Evolutionary conservation across 2,797 vertebrate species (phyloP).

Genomic region (Dendrocincla tyrannina): DNA sequence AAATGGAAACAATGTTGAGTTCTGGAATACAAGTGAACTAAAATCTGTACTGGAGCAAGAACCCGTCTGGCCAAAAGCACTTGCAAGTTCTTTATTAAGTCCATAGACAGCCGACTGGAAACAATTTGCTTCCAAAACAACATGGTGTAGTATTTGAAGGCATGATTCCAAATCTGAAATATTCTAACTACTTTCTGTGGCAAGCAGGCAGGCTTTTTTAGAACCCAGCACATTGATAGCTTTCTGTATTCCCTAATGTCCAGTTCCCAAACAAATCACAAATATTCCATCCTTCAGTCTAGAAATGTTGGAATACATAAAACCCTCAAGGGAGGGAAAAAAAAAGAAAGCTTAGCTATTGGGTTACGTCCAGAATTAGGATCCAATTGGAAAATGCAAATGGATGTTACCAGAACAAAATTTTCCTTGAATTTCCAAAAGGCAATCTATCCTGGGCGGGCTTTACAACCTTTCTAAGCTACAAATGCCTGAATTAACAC

Average conservation of each 20-base stretch:
- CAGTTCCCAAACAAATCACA: neutral
- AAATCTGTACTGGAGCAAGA: neutral
- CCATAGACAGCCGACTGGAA: neutral
- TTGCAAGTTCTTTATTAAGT: neutral
- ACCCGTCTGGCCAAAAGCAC: accelerated
- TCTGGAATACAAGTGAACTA: neutral
- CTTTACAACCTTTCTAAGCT: neutral
- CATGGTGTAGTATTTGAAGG: neutral
- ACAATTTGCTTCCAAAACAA: neutral
- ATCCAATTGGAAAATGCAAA: neutral
- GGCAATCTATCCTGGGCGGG: neutral
- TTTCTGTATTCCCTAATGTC: neutral
- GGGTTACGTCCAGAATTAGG: neutral
- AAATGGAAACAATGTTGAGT: neutral
- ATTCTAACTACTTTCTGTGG: neutral
- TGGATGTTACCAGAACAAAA: neutral
- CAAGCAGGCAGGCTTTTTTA: neutral
- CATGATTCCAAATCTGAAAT: neutral
- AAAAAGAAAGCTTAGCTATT: neutral
- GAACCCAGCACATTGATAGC: neutral
- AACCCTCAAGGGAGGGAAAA: neutral
- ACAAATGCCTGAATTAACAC: neutral
- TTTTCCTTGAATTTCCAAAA: neutral
- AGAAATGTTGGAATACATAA: neutral
- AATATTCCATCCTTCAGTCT: neutral